Evolutionary conservation across 2,797 vertebrate genomes (phyloP).

Genomic region (Sebastolobus alascanus): DNA sequence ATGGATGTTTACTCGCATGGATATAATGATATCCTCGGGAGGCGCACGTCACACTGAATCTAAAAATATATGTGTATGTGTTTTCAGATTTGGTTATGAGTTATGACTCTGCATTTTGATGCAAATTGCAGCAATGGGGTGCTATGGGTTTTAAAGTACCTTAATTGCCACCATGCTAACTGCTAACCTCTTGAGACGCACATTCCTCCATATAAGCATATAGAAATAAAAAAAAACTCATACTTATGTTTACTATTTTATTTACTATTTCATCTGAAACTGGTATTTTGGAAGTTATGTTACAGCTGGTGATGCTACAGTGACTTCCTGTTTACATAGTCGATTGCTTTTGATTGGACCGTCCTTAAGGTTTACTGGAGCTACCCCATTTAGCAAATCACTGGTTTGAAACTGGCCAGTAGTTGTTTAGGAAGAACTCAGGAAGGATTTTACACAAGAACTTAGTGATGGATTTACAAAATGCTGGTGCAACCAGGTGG

Average conservation of each 20-base stretch:
- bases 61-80: neutral
- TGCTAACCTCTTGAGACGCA: neutral
- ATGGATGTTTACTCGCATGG: neutral
- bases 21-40: neutral
- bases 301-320: neutral
- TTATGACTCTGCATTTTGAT: neutral
- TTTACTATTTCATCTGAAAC: neutral
- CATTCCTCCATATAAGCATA: neutral
- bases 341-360: neutral
- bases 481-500: neutral
- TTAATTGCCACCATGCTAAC: neutral
- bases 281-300: neutral
- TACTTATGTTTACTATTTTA: neutral
- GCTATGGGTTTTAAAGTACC: neutral
- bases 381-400: neutral
- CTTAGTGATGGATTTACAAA: neutral
- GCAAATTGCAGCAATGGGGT: neutral
- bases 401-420: neutral
- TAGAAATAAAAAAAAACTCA: neutral
- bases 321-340: neutral
- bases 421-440: neutral
- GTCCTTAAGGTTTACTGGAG: neutral
- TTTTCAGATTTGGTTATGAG: slow-evolving; percentile 1
- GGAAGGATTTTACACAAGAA: neutral
- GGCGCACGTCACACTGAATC: neutral